These are phyloP conservation scores for Anser cygnoides DNA, from an alignment of 2,113 vertebrate genomes.

Conservation along the genomic window DNA sequence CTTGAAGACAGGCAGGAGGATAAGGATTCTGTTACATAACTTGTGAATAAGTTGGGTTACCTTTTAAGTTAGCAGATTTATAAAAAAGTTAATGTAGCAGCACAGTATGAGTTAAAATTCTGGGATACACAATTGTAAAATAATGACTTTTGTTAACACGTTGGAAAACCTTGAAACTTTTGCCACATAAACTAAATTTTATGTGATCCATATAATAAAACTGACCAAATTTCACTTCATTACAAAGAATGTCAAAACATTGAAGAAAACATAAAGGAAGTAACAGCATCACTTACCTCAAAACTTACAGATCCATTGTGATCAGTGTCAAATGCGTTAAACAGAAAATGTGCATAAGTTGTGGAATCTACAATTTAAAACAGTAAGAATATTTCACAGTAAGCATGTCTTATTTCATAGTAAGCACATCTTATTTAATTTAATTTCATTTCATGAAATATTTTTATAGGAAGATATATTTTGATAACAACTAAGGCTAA, in stretches of 20 bases:
- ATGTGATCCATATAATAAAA: not conserved
- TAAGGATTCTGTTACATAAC: not conserved
- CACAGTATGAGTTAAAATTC: not conserved
- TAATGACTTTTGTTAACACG: not conserved
- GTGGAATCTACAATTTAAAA: constrained; percentile 88
- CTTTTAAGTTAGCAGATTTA: not conserved
- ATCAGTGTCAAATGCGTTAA: constrained; percentile 97
- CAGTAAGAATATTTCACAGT: not conserved
- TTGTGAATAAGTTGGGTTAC: not conserved
- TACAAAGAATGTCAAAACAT: not conserved
- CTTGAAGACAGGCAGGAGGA: not conserved
- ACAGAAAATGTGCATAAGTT: constrained; percentile 97
- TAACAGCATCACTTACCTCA: constrained; percentile 83
- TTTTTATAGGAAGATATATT: not conserved
- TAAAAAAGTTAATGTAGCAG: not conserved
- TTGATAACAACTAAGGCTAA: not conserved
- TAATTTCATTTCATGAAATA: not conserved
- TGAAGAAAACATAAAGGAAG: not conserved
- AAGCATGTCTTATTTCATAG: not conserved
- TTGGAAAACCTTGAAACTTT: not conserved
- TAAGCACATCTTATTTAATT: not conserved
- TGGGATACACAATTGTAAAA: not conserved
- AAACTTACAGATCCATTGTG: constrained; percentile 98
- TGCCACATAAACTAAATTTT: not conserved
- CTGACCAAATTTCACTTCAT: not conserved